These are phyloP conservation scores for Aethes cnicana DNA, from an alignment of 2,888 invertebrate species.

Conservation along the genomic window DNA sequence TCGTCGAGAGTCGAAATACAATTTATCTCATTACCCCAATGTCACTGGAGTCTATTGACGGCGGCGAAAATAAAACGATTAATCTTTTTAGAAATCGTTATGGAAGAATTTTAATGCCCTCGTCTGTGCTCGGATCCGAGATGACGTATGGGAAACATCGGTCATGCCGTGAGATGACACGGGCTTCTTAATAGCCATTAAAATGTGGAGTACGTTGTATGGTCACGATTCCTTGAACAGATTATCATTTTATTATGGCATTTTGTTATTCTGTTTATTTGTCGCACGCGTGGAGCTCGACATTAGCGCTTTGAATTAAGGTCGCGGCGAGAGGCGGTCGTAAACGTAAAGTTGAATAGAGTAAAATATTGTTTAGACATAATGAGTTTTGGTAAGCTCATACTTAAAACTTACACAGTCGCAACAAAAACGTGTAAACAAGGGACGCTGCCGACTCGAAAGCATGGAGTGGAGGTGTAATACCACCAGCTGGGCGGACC, in stretches of 20 bases:
- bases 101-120: slow-evolving; percentile 36
- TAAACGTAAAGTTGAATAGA: slow-evolving; percentile 26
- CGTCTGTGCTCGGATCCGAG: slow-evolving; percentile 29
- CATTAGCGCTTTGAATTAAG: slow-evolving; percentile 22
- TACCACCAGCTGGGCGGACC: slow-evolving; percentile 53
- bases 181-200: slow-evolving; percentile 19
- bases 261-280: slow-evolving; percentile 17
- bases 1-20: slow-evolving; percentile 12
- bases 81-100: slow-evolving; percentile 32
- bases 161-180: slow-evolving; percentile 31
- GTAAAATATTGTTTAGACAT: slow-evolving; percentile 10
- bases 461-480: slow-evolving; percentile 40
- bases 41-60: slow-evolving; percentile 28
- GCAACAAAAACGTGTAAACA: too few relatives aligned
- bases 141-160: slow-evolving; percentile 37
- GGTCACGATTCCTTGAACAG: slow-evolving; percentile 23
- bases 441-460: not conserved
- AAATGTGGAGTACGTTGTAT: slow-evolving; percentile 21
- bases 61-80: slow-evolving; percentile 34
- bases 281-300: slow-evolving; percentile 12
- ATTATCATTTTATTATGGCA: slow-evolving; percentile 25
- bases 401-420: not conserved
- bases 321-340: slow-evolving; percentile 10
- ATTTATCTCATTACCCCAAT: slow-evolving; percentile 33
- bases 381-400: not conserved